Percentiles rank a stretch among this genome's conserved stretches.
phyloP scores from a whole-genome alignment of 2,888 invertebrate species.

The Phyto melanocephala region DNA sequence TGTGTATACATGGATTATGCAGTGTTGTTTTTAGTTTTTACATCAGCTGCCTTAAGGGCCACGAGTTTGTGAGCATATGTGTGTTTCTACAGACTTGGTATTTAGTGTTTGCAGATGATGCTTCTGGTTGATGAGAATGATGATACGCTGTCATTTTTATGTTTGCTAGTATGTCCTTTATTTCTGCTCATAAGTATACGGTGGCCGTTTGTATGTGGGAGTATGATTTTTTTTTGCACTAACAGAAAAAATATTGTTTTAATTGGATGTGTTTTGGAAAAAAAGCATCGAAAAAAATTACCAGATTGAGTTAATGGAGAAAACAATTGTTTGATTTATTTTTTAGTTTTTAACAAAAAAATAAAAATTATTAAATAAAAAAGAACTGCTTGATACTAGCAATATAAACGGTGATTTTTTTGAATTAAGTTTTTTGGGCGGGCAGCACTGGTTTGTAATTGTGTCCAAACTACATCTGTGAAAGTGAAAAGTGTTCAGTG shows the following conservation, averaged over 20 bases:
- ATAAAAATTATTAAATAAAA: no score
- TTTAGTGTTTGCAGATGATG: background rate
- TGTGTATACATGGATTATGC: constrained; percentile 30
- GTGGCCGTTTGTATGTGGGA: no score
- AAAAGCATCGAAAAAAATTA: no score
- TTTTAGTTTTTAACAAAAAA: no score
- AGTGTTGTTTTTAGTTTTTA: constrained; percentile 52
- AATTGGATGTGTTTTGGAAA: background rate
- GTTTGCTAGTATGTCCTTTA: background rate
- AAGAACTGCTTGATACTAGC: no score
- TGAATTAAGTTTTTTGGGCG: no score
- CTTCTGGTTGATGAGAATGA: constrained; percentile 27
- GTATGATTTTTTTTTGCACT: background rate
- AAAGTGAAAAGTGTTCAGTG: no score
- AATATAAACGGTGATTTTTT: no score
- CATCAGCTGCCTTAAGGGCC: constrained; percentile 40
- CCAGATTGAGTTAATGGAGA: no score
- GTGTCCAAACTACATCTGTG: no score
- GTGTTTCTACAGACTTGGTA: constrained; percentile 7
- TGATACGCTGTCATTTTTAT: constrained; percentile 38
- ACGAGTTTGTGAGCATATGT: background rate
- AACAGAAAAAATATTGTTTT: background rate
- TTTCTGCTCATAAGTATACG: background rate
- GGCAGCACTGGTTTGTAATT: no score
- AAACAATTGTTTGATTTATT: no score